phyloP scores from a whole-genome alignment of 2,113 vertebrate genomes.

The Oncorhynchus masou region DNA sequence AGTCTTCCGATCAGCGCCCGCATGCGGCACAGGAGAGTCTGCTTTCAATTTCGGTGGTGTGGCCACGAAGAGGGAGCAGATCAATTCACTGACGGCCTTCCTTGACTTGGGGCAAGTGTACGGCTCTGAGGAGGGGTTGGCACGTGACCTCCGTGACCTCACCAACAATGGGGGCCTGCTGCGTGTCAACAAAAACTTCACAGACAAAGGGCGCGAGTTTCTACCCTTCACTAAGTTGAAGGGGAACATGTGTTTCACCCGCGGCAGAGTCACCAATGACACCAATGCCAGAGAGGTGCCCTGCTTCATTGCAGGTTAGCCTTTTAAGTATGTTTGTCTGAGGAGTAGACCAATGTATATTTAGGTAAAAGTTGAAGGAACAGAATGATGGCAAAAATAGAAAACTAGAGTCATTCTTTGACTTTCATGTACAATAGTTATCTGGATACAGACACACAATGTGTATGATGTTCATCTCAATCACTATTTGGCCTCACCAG shows the following conservation, averaged over 20 bases:
- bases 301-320: constrained; percentile 74
- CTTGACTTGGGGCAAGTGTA: constrained; percentile 74
- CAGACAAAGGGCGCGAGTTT: constrained; percentile 63
- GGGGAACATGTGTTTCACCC: constrained; percentile 64
- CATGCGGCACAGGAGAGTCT: constrained; percentile 58
- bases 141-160: constrained; percentile 59
- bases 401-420: no score
- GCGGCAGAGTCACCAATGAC: constrained; percentile 54
- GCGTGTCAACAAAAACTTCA: constrained; percentile 63
- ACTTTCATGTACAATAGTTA: no score
- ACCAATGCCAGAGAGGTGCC: constrained; percentile 64
- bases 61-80: constrained; percentile 67
- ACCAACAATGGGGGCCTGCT: constrained; percentile 58
- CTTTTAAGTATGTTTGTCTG: neutral
- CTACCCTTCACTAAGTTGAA: constrained; percentile 63
- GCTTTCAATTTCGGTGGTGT: constrained; percentile 67
- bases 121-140: constrained; percentile 62
- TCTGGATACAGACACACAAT: no score
- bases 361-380: no score
- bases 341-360: no score
- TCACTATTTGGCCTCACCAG: no score
- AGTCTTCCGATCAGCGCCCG: constrained; percentile 76
- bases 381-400: no score
- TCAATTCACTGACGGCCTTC: constrained; percentile 73
- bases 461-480: no score